These are phyloP conservation scores for Macrochelys suwanniensis DNA, from an alignment of 2,797 vertebrate genomes.

Conservation along the genomic window DNA sequence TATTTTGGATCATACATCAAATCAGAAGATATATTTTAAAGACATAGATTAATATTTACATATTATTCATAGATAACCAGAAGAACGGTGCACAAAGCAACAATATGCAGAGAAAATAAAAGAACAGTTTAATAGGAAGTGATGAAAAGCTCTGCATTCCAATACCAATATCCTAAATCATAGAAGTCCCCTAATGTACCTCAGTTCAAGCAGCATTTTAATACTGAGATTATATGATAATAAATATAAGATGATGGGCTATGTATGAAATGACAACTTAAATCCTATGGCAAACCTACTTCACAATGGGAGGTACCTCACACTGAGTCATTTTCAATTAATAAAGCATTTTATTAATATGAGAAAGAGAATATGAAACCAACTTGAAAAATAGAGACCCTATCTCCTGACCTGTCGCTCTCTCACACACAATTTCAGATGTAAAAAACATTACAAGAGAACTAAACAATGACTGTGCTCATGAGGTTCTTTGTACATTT, in stretches of 20 bases:
- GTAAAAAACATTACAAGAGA: background rate
- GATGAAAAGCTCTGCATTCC: background rate
- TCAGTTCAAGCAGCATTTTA: background rate
- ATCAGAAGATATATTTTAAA: rapidly evolving
- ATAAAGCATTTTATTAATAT: background rate
- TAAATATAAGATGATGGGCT: background rate
- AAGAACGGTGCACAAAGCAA: background rate
- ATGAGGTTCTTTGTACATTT: background rate
- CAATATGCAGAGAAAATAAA: rapidly evolving
- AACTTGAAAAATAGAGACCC: background rate
- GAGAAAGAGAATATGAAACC: background rate
- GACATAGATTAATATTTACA: background rate
- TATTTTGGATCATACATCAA: background rate
- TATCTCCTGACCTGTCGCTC: background rate
- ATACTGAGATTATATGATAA: background rate
- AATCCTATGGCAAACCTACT: background rate
- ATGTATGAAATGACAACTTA: background rate
- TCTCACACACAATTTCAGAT: background rate
- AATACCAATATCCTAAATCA: background rate
- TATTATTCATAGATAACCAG: background rate
- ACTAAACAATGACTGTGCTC: background rate
- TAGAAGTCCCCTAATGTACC: background rate
- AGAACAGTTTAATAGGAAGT: background rate
- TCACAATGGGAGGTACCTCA: rapidly evolving
- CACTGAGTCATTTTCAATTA: background rate